These are phyloP conservation scores for Tetrax tetrax DNA, from an alignment of 2,113 vertebrate species.

Conservation along the genomic window DNA sequence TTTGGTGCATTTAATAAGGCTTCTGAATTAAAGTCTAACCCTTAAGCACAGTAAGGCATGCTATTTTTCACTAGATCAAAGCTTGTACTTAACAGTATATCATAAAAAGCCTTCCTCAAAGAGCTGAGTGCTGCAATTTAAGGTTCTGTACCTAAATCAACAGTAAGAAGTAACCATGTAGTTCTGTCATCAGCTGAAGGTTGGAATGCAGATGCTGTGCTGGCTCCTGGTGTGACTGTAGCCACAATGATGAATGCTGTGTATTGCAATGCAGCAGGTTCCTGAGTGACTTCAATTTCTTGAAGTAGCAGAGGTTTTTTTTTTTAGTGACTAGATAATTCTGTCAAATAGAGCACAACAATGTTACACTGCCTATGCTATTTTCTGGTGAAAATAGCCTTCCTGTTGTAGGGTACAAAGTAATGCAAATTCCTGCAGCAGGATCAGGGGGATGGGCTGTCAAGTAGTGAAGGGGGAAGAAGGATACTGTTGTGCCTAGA, in stretches of 20 bases:
- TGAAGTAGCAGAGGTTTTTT: neutral
- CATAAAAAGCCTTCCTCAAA: neutral
- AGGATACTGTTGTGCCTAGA: neutral
- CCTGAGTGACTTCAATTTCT: neutral
- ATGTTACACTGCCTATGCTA: neutral
- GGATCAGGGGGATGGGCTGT: neutral
- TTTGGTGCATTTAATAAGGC: neutral
- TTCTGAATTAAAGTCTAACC: slow-evolving; percentile 14
- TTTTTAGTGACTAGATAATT: neutral
- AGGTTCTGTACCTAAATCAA: neutral
- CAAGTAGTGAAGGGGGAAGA: neutral
- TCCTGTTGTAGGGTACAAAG: neutral
- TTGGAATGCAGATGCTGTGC: neutral
- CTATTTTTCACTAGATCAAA: slow-evolving; percentile 2
- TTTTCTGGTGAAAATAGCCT: neutral
- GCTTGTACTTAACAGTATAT: neutral
- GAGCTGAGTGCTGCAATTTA: neutral
- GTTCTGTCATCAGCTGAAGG: neutral
- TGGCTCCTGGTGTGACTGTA: neutral
- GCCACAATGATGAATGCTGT: neutral
- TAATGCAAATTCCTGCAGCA: neutral
- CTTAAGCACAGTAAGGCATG: neutral
- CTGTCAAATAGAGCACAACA: neutral
- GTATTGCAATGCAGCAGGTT: neutral
- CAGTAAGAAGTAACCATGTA: neutral